Evolutionary conservation across 1,140 invertebrate genomes (phyloP), one percentile per base, ranked within the genome.

Genomic region (Drosophila pectinifera): DNA sequence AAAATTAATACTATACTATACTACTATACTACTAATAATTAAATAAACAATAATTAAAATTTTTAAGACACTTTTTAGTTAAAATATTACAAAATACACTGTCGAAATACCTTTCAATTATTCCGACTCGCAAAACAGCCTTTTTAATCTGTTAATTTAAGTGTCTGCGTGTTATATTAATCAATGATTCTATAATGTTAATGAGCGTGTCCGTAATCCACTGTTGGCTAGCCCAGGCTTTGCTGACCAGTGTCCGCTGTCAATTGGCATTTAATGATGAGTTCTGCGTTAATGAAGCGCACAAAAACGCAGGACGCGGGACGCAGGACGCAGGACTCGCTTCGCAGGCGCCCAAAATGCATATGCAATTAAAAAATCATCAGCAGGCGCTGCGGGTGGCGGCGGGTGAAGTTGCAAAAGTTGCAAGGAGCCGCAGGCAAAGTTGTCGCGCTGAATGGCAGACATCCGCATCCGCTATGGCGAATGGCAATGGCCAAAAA

Each of bases 311-410:
- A 34, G 46, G 14, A 24, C 14, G 20, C 8, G 5, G 26, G 26
- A 6, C 26, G 26, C 8, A 31, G 28, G 28, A 10, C 7, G 8
- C 8, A 18, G 61, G 36, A 56, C 36, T 54, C 31, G 53, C 56
- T 18, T 14, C n/a, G 59, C 34, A 18, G 34, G 41, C 38, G 55
- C 57, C 42, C 57, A 39, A 48, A 77, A 85, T 59, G 68, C 73
- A 61, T 53, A 67, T 72, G 75, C 79, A 88, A 86, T 86, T 86
- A 88, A 86, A 86, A 86, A 88, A 88, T 88, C 75, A 86, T 88
- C 82, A 88, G 79, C 79, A 69, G 43, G n/a, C 75, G 78, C 72
- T 62, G 78, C 46, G 62, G 36, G 43, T 43, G 64, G 58, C 31
- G 55, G 39, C 10, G 24, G 43, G 38, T 34, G 55, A 65, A 69